These are phyloP conservation scores for Dicrostonyx torquatus DNA, from an alignment of 2,797 vertebrate genomes.

Conservation along the genomic window DNA sequence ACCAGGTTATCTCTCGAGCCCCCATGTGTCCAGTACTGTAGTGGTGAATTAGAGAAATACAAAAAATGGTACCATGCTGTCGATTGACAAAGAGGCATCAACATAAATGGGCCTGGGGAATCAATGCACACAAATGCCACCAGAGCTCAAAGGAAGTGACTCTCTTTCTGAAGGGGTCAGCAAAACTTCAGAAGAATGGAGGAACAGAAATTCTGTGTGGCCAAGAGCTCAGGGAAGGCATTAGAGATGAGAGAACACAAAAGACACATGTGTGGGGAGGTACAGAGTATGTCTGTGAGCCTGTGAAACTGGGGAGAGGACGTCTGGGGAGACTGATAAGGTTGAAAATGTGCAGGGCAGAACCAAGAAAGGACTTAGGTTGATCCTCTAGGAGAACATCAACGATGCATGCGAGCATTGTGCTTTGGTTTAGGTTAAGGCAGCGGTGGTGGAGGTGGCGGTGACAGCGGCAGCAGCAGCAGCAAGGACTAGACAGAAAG, in stretches of 20 bases:
- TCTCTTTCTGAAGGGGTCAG: neutral
- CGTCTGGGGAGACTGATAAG: neutral
- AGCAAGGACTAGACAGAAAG: neutral
- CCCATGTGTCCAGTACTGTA: neutral
- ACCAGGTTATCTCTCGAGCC: neutral
- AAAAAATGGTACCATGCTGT: neutral
- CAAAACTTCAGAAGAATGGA: neutral
- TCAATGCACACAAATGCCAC: neutral
- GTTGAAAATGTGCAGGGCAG: neutral
- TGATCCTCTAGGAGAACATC: neutral
- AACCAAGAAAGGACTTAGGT: neutral
- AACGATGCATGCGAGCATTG: neutral
- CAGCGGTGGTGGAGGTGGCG: fast-evolving
- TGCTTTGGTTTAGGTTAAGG: neutral
- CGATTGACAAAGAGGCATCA: neutral
- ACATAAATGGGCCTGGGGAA: neutral
- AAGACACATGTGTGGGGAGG: neutral
- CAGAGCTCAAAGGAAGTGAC: neutral
- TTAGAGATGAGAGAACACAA: neutral
- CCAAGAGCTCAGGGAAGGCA: neutral
- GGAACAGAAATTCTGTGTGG: neutral
- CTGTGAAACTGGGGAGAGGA: neutral
- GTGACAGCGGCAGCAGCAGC: neutral
- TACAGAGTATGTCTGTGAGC: neutral
- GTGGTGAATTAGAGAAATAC: neutral